Conservation (phyloP, 2,797 vertebrate genomes). For the Mus minutoides region DNA sequence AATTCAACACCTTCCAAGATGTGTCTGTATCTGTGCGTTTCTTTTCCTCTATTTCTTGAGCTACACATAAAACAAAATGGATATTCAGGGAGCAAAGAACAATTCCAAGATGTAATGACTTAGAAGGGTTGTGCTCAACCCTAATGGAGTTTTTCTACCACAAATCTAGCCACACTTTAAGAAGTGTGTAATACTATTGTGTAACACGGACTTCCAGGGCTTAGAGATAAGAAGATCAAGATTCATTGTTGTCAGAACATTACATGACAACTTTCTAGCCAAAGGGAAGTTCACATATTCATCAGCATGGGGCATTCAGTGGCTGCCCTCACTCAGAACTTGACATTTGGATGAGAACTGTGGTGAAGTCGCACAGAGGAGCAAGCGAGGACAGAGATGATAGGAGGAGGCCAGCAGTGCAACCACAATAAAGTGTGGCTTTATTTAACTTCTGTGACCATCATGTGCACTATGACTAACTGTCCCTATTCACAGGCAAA, state of each 20-base stretch:
- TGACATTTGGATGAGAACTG: neutral
- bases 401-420: neutral
- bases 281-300: neutral
- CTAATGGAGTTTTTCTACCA: constrained; percentile 43
- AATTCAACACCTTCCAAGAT: neutral
- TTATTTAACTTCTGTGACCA: neutral
- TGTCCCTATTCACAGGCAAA: neutral
- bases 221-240: constrained; percentile 63
- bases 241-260: constrained; percentile 29
- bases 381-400: neutral
- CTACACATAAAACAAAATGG: constrained; percentile 36
- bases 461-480: neutral
- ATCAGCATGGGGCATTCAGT: neutral
- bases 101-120: neutral
- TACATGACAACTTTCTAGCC: neutral
- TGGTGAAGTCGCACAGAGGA: neutral
- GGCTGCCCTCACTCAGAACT: neutral
- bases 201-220: neutral
- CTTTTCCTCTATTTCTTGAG: neutral
- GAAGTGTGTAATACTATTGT: neutral
- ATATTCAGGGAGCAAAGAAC: constrained; percentile 31
- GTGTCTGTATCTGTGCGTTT: neutral
- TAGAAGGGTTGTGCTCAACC: constrained; percentile 5
- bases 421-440: neutral
- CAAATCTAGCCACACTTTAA: constrained; percentile 47